phyloP scores from a whole-genome alignment of 1,140 invertebrate species.

The Heliconius hermathena region DNA sequence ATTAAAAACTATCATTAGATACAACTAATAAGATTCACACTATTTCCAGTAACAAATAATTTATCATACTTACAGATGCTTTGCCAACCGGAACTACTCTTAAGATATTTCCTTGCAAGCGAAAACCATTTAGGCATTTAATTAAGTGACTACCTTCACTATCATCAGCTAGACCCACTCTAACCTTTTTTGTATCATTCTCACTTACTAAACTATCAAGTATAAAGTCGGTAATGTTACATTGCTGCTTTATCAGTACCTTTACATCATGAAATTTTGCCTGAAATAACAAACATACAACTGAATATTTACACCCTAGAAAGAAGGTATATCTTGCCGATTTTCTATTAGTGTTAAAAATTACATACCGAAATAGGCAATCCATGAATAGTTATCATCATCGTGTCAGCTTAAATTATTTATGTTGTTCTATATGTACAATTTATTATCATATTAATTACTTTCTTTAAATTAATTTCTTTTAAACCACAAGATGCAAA shows the following conservation, averaged over 20 bases:
- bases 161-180: slow-evolving; percentile 62
- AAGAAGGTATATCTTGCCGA: not conserved
- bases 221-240: slow-evolving; percentile 67
- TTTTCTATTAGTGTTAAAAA: not conserved
- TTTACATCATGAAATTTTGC: slow-evolving; percentile 66
- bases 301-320: not conserved
- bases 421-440: not conserved
- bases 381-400: slow-evolving; percentile 67
- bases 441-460: not conserved
- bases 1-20: not conserved
- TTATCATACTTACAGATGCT: slow-evolving; percentile 51
- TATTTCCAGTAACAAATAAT: not conserved
- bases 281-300: slow-evolving; percentile 45
- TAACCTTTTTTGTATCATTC: slow-evolving; percentile 60
- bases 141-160: slow-evolving; percentile 57
- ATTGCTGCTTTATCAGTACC: slow-evolving; percentile 59
- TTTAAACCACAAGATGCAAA: not conserved
- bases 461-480: not conserved
- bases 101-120: slow-evolving; percentile 50
- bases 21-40: not conserved
- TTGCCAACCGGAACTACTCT: slow-evolving; percentile 58
- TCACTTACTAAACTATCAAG: slow-evolving; percentile 61
- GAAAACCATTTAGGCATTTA: slow-evolving; percentile 64
- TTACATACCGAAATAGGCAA: slow-evolving; percentile 53
- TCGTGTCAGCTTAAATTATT: slow-evolving; percentile 39